Percentiles rank a stretch among this genome's conserved stretches.
phyloP scores from a whole-genome alignment of 2,797 vertebrate species.

The Leptatherina wallacei region DNA sequence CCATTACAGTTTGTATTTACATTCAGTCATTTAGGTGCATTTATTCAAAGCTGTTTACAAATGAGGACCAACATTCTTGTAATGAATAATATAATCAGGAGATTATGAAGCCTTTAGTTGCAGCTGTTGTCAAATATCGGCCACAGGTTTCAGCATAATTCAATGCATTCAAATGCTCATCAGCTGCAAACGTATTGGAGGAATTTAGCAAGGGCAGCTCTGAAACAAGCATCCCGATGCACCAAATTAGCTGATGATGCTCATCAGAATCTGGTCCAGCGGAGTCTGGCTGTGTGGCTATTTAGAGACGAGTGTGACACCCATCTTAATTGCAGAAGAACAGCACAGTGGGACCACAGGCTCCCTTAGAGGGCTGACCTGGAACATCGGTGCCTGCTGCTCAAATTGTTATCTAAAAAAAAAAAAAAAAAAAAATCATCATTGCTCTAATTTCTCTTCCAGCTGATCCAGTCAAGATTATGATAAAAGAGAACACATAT shows the following conservation, averaged over 20 bases:
- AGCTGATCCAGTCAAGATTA: constrained; percentile 54
- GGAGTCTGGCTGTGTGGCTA: constrained; percentile 58
- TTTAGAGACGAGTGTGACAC: constrained; percentile 73
- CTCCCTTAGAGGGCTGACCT: constrained; percentile 73
- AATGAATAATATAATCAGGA: too few relatives aligned
- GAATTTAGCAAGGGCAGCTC: not conserved
- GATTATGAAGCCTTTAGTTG: too few relatives aligned
- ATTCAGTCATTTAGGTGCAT: too few relatives aligned
- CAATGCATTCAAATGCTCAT: not conserved
- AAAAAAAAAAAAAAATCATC: constrained; percentile 53
- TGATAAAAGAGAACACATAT: constrained; percentile 25
- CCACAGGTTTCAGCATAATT: not conserved
- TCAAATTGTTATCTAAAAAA: constrained; percentile 69
- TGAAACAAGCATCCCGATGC: constrained; percentile 7
- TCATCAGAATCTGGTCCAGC: constrained; percentile 59
- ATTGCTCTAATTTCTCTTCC: constrained; percentile 70
- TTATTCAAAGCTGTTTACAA: too few relatives aligned
- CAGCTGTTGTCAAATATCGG: not conserved
- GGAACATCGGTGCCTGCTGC: constrained; percentile 63
- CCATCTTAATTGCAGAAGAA: constrained; percentile 72
- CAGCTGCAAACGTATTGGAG: not conserved
- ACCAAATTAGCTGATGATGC: constrained; percentile 53
- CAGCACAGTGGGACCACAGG: constrained; percentile 51
- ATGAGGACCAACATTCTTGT: too few relatives aligned
- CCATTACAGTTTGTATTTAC: too few relatives aligned